Evolutionary conservation across 2,888 invertebrate genomes (phyloP), one percentile per base, ranked within the genome.

Genomic region (Luperina nickerlii): DNA sequence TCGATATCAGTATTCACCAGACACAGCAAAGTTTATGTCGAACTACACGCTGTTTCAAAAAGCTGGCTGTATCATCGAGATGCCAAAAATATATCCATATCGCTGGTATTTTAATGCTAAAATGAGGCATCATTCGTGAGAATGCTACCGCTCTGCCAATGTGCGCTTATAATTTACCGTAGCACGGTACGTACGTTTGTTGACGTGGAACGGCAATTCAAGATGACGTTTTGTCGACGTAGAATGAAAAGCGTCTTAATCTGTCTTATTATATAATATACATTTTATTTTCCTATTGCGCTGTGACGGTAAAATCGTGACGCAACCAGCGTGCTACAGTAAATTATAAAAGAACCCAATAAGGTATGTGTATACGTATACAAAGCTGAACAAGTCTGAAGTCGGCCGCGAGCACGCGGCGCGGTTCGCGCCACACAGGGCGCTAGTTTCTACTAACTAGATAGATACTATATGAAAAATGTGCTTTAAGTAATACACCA

Each of bases 341-440:
- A 18, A 51, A 38, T 42, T 60, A 18, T n/a, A 60, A n/a, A 24
- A 45, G n/a, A 15, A 45, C 8, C 27, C 45, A 48, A 27, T 42
- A 54, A 57, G 48, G 65, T 15, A 38, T n/a, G 73, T n/a, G n/a
- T n/a, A n/a, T n/a, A n/a, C n/a, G n/a, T 74, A 74, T 42, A 78
- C 71, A 70, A 54, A 69, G 78, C 78, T 48, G 20, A 74, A 79
- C 62, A 81, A 83, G 84, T 76, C 83, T 86, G 87, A 79, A 66
- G 71, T 66, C 42, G 68, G 76, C 67, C 63, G 51, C 51, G 66
- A 66, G 51, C 65, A 62, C 32, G 65, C 27, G 62, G n/a, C 67
- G 54, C 66, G 77, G 67, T 62, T 69, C 69, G 57, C 51, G 67
- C 42, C 63, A 38, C n/a, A 79, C 75, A 73, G 78, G 88, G 88